Base-by-base conservation (phyloP, 2,888 invertebrate genomes). In the Phortica okadai region DNA sequence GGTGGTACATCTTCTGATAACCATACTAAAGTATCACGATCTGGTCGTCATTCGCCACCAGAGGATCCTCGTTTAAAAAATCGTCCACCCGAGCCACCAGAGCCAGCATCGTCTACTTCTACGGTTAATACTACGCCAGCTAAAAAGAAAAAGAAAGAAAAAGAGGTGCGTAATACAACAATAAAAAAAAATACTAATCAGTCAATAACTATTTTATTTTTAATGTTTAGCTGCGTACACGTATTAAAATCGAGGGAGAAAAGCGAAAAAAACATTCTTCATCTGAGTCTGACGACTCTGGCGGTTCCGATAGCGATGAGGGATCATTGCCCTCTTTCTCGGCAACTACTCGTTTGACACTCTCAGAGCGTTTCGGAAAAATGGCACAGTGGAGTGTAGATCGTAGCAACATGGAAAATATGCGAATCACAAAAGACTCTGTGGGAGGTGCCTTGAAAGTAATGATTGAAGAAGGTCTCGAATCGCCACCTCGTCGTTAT, bases 331-430 rank as follows among this genome's bases (percentile, higher is more conserved):
- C 94, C 0, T 94, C 94, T 33, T 94, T 94, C 73, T 94, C 93
- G 41, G 93, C 93, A 5, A 93, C 93, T 1, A 93, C 93, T 56
- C 91, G 94, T 77, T 92, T 97, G 88, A 97, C 97, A 0, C 92
- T 97, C 14, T 97, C 97, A 0, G 97, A 97, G 91, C 93, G 96
- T 33, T 97, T 97, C 92, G 97, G 97, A 80, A 97, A 97, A 93
- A 96, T 97, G 94, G 97, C 97, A 33, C 97, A 97, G 89, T 97
- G 97, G 96, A 96, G 96, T 79, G 95, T 96, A 3, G 97, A 97
- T 91, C 93, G 97, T 11, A 94, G 93, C 16, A 95, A 96, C 74
- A 95, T 97, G 89, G 96, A 96, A 91, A 96, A 96, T 89, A 96
- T 96, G 95, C 93, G 95, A 76, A 97, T 96, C 82, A 96, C 97